phyloP scores from a whole-genome alignment of 2,113 vertebrate genomes.

The Seriola dumerili region DNA sequence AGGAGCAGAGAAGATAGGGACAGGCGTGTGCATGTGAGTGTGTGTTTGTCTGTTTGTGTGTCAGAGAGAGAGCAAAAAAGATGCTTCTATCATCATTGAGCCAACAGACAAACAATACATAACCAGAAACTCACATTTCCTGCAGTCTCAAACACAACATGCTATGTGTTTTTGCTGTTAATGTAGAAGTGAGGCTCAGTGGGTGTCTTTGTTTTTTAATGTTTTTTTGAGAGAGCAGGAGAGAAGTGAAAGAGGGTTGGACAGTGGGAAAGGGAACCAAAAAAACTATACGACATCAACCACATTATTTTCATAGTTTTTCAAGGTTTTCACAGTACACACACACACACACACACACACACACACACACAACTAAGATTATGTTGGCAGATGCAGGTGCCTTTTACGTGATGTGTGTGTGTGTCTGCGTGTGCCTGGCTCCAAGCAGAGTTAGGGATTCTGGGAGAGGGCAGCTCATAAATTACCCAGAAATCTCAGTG shows the following conservation, averaged over 20 bases:
- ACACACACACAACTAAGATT: not conserved
- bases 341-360: conserved; percentile 12
- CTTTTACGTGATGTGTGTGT: conserved; percentile 7
- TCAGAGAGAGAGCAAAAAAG: not conserved
- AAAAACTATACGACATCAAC: not conserved
- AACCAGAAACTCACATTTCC: not conserved
- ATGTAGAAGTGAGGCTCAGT: not conserved
- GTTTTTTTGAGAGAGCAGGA: not conserved
- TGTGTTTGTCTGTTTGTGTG: not conserved
- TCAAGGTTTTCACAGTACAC: not conserved
- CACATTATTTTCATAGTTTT: conserved; percentile 9
- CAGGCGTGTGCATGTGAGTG: conserved; percentile 12
- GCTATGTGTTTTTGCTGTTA: conserved; percentile 6
- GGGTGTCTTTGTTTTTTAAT: not conserved
- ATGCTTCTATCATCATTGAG: conserved; percentile 7
- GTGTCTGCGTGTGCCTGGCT: conserved; percentile 28
- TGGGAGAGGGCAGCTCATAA: conserved; percentile 57
- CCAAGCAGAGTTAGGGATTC: conserved; percentile 46
- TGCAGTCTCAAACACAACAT: not conserved
- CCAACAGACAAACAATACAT: not conserved
- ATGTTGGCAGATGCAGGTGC: conserved; percentile 39
- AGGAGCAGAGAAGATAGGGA: conserved; percentile 2
- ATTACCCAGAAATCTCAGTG: conserved; percentile 71
- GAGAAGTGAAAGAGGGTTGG: conserved; percentile 8
- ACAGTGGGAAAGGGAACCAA: conserved; percentile 11